phyloP scores from a whole-genome alignment of 2,888 invertebrate genomes.

The Osmoderma eremita region DNA sequence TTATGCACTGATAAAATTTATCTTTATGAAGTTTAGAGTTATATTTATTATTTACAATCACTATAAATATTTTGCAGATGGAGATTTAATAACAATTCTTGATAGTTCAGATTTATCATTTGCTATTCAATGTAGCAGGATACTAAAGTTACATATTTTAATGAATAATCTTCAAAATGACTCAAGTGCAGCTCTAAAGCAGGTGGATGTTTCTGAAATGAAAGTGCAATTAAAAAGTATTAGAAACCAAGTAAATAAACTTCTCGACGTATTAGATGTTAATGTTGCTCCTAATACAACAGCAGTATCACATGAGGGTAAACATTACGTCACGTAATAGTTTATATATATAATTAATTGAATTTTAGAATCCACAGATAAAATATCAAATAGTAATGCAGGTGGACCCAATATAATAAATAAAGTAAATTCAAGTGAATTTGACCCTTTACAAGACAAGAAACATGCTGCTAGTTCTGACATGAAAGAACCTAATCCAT shows the following conservation, averaged over 20 bases:
- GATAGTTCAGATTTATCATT: constrained; percentile 76
- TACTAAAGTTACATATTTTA: constrained; percentile 72
- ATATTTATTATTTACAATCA: constrained; percentile 10
- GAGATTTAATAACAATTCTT: constrained; percentile 76
- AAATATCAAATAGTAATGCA: constrained; percentile 24
- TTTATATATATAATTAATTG: constrained; percentile 12
- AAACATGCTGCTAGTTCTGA: constrained; percentile 42
- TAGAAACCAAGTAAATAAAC: constrained; percentile 69
- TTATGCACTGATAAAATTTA: constrained; percentile 7
- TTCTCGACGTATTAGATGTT: constrained; percentile 69
- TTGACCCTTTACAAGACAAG: constrained; percentile 68
- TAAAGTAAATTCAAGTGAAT: constrained; percentile 67
- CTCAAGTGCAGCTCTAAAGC: constrained; percentile 46
- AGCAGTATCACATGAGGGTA: constrained; percentile 40
- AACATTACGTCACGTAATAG: neutral
- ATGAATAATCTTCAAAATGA: constrained; percentile 59
- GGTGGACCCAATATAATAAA: constrained; percentile 49
- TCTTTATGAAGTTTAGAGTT: neutral
- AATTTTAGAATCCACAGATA: constrained; percentile 34
- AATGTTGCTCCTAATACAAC: constrained; percentile 30
- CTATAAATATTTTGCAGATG: constrained; percentile 66
- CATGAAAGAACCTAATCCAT: constrained; percentile 52
- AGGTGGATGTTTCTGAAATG: constrained; percentile 64
- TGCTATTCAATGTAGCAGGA: constrained; percentile 74
- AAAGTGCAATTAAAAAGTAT: constrained; percentile 64